Base-by-base conservation (phyloP, 2,797 vertebrate genomes). In the Lepilemur ruficaudatus region DNA sequence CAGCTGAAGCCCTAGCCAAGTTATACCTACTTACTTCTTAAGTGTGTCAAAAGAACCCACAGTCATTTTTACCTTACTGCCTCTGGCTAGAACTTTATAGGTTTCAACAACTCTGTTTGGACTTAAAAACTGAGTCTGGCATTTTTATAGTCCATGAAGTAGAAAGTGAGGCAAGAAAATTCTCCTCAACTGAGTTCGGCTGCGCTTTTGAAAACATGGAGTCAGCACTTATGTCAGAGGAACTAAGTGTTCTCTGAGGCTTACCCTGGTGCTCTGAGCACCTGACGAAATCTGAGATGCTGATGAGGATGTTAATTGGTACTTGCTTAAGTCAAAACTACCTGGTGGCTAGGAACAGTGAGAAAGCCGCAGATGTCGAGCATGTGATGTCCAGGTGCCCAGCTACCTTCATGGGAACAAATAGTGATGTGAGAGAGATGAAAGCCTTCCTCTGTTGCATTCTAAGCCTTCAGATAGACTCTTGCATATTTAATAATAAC, bases 41-140 rank as follows among this genome's bases (percentile, higher is more conserved):
- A 79, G 7, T 59, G 5, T 52, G 32, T 95, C 59, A n/a, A 32
- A 94, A 90, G 55, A 76, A 72, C 30, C 48, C 20, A 3, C 10
- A 14, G 18, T 79, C 35, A 23, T 86, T 96, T 92, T 93, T 61
- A 75, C 63, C n/a, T 2, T 22, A 38, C 4, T 85, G 72, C 15
- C 81, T 89, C 85, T 50, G 67, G 38, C 82, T 93, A 63, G 61
- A 94, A 46, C 93, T 92, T 13, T 57, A 52, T 85, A 87, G 13
- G 18, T 82, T 67, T 63, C 41, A 38, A 46, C 57, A 79, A 35
- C 20, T 86, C 11, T 57, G 55, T 57, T 13, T 7, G n/a, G 35
- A 94, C 75, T 91, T 63, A n/a, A 80, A 78, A 55, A 48, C 25
- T 57, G 28, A 55, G 46, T 28, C 7, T 52, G 30, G 23, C 22